Evolutionary conservation across 2,797 vertebrate species (phyloP), one percentile per base, ranked within the genome.

Genomic region (Lepilemur ruficaudatus): DNA sequence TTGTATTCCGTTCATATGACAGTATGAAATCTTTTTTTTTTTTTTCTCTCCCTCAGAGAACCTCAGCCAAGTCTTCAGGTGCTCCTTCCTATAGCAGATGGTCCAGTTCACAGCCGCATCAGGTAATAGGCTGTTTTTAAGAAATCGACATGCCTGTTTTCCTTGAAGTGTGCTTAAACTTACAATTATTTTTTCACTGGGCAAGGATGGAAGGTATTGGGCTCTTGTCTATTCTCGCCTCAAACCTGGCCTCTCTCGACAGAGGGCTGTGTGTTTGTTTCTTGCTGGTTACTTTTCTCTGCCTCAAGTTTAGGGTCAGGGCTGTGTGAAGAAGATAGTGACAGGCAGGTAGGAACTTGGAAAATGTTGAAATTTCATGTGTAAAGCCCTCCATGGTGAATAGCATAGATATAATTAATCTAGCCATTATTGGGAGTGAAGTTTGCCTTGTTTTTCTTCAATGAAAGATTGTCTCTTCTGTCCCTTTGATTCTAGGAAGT

Each of bases 71-170:
- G 98, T 97, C 98, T 83, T 98, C 98, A 96, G 98, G 98, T 98
- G 97, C 89, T 96, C 96, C 98, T 98, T 99, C 99, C 97, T 99
- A 98, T 97, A 99, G 98, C 99, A 99, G 99, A 99, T 99, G 99
- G 99, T 99, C 99, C 97, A 98, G 98, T 97, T 98, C 99, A 96
- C 99, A 99, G 98, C 98, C 98, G 55, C 99, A 99, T 98, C 99
- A 99, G 99, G 99, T 99, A 99, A 99, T 61, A 94, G 14, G 92
- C 67, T 96, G 93, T 96, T 98, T 93, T 94, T 84, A 96, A 81
- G 97, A 89, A 92, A 81, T 5, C 0, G 13, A 10, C 23, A 1
- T 38, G 5, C 35, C 43, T 11, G 22, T 38, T 87, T 80, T 61
- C 78, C 82, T 75, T 41, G 83, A 72, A 89, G 43, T 52, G 8